These are phyloP conservation scores for Ophiodon elongatus DNA, from an alignment of 2,113 vertebrate species.

Conservation along the genomic window DNA sequence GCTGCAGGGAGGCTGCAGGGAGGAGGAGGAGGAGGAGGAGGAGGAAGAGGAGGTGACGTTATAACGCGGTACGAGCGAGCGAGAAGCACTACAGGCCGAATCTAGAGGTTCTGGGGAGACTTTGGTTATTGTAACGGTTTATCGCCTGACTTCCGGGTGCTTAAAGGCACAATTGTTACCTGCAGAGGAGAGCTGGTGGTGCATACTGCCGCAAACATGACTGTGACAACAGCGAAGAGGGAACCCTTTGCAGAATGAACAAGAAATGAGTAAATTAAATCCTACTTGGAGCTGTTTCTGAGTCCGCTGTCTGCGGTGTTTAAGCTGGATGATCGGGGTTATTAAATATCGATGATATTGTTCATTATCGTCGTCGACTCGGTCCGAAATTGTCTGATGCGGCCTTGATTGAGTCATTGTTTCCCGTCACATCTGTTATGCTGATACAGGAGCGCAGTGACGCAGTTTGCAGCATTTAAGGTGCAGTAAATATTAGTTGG, in stretches of 20 bases:
- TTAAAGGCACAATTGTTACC: neutral
- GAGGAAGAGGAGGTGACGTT: neutral
- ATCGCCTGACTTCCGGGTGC: neutral
- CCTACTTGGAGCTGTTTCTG: neutral
- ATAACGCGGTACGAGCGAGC: neutral
- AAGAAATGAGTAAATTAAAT: neutral
- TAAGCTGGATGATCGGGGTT: fast-evolving
- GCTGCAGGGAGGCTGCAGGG: neutral
- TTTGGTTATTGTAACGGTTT: neutral
- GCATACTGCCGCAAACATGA: neutral
- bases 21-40: neutral
- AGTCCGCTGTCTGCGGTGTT: neutral
- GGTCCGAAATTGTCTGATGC: neutral
- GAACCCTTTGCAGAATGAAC: neutral
- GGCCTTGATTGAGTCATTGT: neutral
- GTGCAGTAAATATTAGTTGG: neutral
- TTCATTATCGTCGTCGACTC: neutral
- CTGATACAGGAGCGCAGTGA: neutral
- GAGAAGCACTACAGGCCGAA: neutral
- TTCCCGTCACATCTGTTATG: neutral
- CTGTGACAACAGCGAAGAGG: neutral
- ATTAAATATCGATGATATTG: neutral
- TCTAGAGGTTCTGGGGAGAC: neutral
- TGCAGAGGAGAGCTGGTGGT: no score
- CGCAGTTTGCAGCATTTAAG: neutral